Conservation (phyloP, 2,797 vertebrate species). For the Oceanodroma leucorhoa region DNA sequence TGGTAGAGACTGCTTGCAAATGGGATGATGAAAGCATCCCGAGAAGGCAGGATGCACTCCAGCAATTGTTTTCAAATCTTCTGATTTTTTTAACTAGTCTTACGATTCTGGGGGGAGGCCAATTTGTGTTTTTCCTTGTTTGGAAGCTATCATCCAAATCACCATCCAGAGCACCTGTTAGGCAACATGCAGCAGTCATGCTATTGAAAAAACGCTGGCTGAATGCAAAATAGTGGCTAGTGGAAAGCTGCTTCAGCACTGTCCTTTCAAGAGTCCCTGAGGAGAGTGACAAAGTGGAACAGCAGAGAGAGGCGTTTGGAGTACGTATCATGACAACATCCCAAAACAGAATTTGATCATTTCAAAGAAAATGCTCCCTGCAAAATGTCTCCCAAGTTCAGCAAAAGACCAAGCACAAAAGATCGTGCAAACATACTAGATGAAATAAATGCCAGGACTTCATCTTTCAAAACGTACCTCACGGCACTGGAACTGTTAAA, state of each 20-base stretch:
- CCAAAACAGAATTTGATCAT: not conserved
- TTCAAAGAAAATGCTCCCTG: not conserved
- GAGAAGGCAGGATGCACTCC: not conserved
- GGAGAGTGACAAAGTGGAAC: not conserved
- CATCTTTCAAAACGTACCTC: not conserved
- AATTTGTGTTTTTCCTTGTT: not conserved
- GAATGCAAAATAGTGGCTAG: not conserved
- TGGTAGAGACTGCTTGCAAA: not conserved
- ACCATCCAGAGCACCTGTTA: not conserved
- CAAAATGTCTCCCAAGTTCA: not conserved
- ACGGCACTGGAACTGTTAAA: not conserved
- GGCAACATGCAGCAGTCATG: not conserved
- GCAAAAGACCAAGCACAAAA: not conserved
- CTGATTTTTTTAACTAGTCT: not conserved
- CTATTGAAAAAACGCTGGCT: not conserved
- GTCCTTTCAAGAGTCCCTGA: not conserved
- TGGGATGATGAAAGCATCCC: not conserved
- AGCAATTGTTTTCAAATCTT: not conserved
- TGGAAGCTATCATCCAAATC: not conserved
- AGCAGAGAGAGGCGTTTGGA: not conserved
- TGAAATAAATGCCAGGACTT: not conserved
- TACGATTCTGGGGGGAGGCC: not conserved
- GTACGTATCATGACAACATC: not conserved
- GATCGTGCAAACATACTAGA: accelerated
- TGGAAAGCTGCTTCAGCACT: not conserved